Evolutionary conservation across 1,140 invertebrate genomes (phyloP).

Genomic region (Drosophila tropicalis): DNA sequence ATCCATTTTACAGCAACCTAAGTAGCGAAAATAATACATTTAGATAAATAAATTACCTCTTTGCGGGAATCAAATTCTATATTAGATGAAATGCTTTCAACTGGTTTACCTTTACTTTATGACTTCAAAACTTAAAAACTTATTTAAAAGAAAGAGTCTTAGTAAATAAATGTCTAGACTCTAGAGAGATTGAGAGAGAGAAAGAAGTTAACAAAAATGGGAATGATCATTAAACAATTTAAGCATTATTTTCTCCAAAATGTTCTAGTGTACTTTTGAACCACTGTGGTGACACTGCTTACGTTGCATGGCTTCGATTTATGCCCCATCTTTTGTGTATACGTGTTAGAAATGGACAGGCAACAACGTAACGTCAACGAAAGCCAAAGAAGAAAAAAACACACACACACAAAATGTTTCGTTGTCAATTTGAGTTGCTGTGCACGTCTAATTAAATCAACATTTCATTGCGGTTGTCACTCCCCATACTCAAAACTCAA

Average conservation of each 20-base stretch:
- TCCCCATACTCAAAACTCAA: conserved; percentile 6
- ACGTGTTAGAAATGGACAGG: conserved; percentile 13
- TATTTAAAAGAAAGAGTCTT: too few species aligned
- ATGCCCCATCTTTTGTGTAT: background rate
- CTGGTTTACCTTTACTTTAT: too few species aligned
- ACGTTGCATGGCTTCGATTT: background rate
- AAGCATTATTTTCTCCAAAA: too few species aligned
- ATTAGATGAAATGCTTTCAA: too few species aligned
- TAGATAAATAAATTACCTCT: too few species aligned
- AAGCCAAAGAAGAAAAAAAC: background rate
- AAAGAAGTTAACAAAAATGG: too few species aligned
- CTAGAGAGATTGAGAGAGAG: too few species aligned
- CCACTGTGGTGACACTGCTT: conserved; percentile 1
- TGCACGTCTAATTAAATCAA: conserved; percentile 73
- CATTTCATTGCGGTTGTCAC: conserved; percentile 35
- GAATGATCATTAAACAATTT: too few species aligned
- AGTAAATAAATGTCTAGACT: too few species aligned
- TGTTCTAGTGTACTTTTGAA: background rate
- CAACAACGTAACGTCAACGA: background rate
- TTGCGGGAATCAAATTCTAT: too few species aligned
- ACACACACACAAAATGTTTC: conserved; percentile 21
- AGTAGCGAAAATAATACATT: too few species aligned
- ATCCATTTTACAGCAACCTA: background rate
- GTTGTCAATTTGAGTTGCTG: conserved; percentile 60
- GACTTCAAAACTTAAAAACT: too few species aligned